These are phyloP conservation scores for Myotis myotis DNA, from an alignment of 2,797 vertebrate species.

Conservation along the genomic window DNA sequence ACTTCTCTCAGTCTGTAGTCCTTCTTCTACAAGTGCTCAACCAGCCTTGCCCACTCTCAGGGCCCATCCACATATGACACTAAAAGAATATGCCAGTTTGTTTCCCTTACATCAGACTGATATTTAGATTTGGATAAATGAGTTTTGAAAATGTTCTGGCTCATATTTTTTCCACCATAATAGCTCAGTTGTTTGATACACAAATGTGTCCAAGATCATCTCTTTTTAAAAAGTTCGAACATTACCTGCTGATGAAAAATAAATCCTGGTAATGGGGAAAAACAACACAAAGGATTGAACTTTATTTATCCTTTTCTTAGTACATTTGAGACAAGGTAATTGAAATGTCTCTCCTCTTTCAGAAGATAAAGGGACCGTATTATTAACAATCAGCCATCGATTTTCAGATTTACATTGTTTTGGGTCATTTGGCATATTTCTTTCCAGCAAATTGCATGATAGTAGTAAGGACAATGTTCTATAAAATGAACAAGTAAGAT, in stretches of 20 bases:
- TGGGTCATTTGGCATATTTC: neutral
- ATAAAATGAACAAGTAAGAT: slow-evolving; percentile 17
- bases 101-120: neutral
- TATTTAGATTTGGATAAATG: neutral
- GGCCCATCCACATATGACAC: neutral
- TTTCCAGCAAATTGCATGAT: neutral
- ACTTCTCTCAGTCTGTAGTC: neutral
- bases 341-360: slow-evolving; percentile 52
- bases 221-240: neutral
- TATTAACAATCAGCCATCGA: slow-evolving; percentile 23
- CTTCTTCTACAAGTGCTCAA: neutral
- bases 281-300: neutral
- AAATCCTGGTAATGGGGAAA: neutral
- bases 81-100: neutral
- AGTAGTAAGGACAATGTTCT: slow-evolving; percentile 15
- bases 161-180: neutral
- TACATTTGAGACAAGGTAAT: slow-evolving; percentile 42
- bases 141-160: neutral
- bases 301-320: slow-evolving; percentile 62
- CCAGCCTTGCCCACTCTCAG: neutral
- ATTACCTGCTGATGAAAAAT: slow-evolving; percentile 54
- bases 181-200: neutral
- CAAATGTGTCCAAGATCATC: neutral
- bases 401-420: slow-evolving; percentile 63
- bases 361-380: neutral